phyloP scores from a whole-genome alignment of 2,888 invertebrate genomes.

The Sinelater perroti region DNA sequence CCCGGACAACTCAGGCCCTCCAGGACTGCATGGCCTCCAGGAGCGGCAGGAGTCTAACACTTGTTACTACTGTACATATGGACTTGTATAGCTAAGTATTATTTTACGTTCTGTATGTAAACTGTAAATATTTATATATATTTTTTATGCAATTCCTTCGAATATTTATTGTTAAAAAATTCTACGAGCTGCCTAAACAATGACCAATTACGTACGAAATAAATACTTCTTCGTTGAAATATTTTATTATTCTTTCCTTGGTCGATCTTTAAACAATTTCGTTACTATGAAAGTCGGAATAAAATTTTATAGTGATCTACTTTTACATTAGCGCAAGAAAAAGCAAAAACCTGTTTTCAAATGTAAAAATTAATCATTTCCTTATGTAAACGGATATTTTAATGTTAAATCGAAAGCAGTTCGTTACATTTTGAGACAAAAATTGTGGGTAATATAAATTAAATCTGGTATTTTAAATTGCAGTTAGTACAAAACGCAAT shows the following conservation, averaged over 20 bases:
- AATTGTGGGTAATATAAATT: too few species aligned
- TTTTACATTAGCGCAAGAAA: too few species aligned
- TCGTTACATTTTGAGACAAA: too few species aligned
- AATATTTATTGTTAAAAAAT: slow-evolving; percentile 52
- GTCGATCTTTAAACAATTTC: background rate
- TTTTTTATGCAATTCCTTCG: slow-evolving; percentile 39
- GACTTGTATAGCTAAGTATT: slow-evolving; percentile 56
- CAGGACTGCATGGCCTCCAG: slow-evolving; percentile 23
- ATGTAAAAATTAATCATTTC: too few species aligned
- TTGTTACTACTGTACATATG: slow-evolving; percentile 52
- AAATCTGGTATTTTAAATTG: too few species aligned
- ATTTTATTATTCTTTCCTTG: background rate
- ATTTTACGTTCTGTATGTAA: slow-evolving; percentile 48
- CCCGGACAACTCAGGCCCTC: slow-evolving; percentile 48
- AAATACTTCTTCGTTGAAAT: slow-evolving; percentile 7
- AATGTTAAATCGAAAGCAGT: too few species aligned
- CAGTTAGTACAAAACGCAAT: too few species aligned
- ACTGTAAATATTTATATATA: slow-evolving; percentile 53
- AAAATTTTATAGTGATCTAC: too few species aligned
- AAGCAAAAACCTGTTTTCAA: too few species aligned
- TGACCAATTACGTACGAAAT: slow-evolving; percentile 21
- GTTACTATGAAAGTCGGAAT: background rate
- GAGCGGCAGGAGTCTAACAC: slow-evolving; percentile 51
- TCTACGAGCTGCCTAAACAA: slow-evolving; percentile 27
- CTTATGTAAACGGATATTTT: too few species aligned